Evolutionary conservation across 1,140 invertebrate genomes (phyloP), one percentile per base, ranked within the genome.

Genomic region (Cryptotermes secundus): DNA sequence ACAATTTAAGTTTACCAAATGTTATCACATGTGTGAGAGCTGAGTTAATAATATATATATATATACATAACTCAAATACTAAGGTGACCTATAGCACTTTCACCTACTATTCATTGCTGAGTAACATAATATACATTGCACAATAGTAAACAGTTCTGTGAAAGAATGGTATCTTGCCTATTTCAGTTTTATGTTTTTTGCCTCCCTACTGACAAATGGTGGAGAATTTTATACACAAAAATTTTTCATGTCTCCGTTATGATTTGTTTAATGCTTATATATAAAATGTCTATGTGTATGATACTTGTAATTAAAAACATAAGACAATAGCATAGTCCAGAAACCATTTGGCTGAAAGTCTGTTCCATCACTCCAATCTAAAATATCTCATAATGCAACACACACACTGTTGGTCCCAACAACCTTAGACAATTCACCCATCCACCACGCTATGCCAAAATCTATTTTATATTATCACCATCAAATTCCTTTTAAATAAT

Each of bases 331-430:
- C n/a, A 31, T n/a, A n/a, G 2, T 72, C 59, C n/a, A 72, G 59
- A 72, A 72, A 72, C 31, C 59, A 31, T 72, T 72, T 72, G 59
- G 59, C 59, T 72, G 26, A 72, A 72, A 72, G 31, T 72, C 59
- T 72, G 1, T 72, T 72, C 59, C 59, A 31, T 72, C n/a, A n/a
- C 26, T 31, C n/a, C 6, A n/a, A 72, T 72, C 59, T 72, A 31
- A n/a, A 72, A 72, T 59, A n/a, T n/a, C 38, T 7, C 26, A n/a
- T 72, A n/a, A 72, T 72, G 26, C 59, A 31, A 31, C 31, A 59
- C 19, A 59, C 4, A 59, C 59, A 72, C 9, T 72, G n/a, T 72
- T 72, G 59, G 59, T 72, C 59, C 59, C 59, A 72, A 16, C 59
- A 31, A 31, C 59, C 59, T 65, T 65, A 65, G 59, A 65, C 59